Percentiles rank a stretch among this genome's conserved stretches.
phyloP scores from a whole-genome alignment of 2,888 invertebrate genomes.

The Lasioglossum zephyrum region DNA sequence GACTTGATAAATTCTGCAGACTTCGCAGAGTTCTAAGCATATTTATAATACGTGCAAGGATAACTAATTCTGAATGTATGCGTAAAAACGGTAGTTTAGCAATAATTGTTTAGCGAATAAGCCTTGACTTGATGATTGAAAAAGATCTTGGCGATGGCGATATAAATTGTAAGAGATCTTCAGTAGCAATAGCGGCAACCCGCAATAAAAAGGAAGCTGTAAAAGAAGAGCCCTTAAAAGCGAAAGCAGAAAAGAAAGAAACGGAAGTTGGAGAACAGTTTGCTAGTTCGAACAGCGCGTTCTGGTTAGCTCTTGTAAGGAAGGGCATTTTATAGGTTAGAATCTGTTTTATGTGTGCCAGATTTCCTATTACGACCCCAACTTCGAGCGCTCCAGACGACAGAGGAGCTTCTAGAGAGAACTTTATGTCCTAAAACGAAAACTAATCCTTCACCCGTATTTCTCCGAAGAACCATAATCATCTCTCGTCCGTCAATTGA shows the following conservation, averaged over 20 bases:
- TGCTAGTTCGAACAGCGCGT: conserved; percentile 48
- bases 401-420: conserved; percentile 48
- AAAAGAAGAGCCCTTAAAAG: not conserved
- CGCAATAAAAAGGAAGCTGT: not conserved
- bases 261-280: conserved; percentile 45
- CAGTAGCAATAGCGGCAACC: not conserved
- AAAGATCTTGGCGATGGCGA: not conserved
- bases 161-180: not conserved
- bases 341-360: conserved; percentile 78
- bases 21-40: too few relatives aligned
- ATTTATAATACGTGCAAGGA: too few relatives aligned
- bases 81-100: not conserved
- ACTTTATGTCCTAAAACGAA: conserved; percentile 65
- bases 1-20: too few relatives aligned
- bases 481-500: not conserved
- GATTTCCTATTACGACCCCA: conserved; percentile 77
- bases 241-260: conserved; percentile 12
- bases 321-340: conserved; percentile 77
- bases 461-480: conserved; percentile 2
- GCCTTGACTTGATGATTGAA: not conserved
- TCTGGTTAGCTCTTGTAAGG: conserved; percentile 57
- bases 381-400: conserved; percentile 67
- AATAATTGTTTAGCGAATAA: not conserved
- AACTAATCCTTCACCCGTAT: conserved; percentile 44
- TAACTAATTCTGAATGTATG: too few relatives aligned